phyloP scores from a whole-genome alignment of 1,140 invertebrate genomes.

The Cataglyphis hispanica region DNA sequence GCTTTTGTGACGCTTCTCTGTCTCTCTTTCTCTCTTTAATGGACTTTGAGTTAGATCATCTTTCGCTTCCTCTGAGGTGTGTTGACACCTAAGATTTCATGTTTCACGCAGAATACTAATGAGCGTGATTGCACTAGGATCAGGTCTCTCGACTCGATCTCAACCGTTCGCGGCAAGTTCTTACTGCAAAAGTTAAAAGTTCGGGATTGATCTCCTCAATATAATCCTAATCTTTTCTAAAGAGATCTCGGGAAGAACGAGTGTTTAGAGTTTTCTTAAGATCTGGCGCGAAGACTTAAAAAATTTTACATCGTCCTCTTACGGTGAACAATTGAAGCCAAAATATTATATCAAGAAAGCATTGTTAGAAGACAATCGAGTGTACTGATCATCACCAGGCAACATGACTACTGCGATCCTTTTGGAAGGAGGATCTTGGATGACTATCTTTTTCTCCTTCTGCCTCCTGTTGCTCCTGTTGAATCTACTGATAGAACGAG shows the following conservation, averaged over 20 bases:
- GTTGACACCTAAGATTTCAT: neutral
- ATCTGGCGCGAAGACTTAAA: neutral
- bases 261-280: neutral
- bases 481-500: slow-evolving; percentile 66
- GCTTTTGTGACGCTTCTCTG: neutral
- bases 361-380: neutral
- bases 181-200: neutral
- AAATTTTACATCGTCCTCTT: neutral
- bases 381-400: neutral
- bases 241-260: neutral
- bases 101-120: neutral
- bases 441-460: slow-evolving; percentile 65
- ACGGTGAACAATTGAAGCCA: neutral
- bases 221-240: neutral
- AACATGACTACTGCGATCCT: neutral
- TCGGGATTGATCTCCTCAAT: neutral
- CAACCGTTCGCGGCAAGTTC: neutral
- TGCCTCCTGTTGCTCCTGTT: slow-evolving; percentile 65
- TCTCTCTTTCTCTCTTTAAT: too few relatives aligned
- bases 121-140: neutral
- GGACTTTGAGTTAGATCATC: neutral
- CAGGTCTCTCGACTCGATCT: neutral
- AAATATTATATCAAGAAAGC: neutral
- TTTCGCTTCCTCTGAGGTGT: neutral
- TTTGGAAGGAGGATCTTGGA: slow-evolving; percentile 55